Base-by-base conservation (phyloP, 2,888 invertebrate genomes). In the Oasisia sp. region DNA sequence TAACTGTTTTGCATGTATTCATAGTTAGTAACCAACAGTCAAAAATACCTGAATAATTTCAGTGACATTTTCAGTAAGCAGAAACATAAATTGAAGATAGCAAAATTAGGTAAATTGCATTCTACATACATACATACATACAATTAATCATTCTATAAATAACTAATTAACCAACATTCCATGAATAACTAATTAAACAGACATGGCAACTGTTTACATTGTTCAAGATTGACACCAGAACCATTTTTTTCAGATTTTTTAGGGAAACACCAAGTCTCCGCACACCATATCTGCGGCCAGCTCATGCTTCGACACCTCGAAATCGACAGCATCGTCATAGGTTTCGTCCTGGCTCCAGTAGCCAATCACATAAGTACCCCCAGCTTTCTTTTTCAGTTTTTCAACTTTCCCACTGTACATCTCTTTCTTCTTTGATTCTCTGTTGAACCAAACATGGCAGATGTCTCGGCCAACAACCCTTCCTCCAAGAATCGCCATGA, bases 401-500 rank as follows among this genome's bases (percentile, higher is more conserved):
- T 92, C 58, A 2, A 92, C 32, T 44, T 91, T 92, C 12, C 91
- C 93, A 74, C 92, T 44, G 56, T 91, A 92, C 44, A 92, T 27
- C 38, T n/a, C 74, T n/a, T 89, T 27, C 14, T 32, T 4, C 14
- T 45, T 89, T 9, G 50, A 91, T 44, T 91, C 92, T 32, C 45
- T 7, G 11, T 11, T 45, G 11, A 9, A 92, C 93, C 93, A 93
- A n/a, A 92, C 56, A 56, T 93, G 93, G 45, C 92, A 91, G 9
- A 92, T 92, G 32, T 50, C 58, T 14, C 92, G 50, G 4, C 93
- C 93, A 32, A 93, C 93, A 32, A 91, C 91, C 32, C 32, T 91
- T n/a, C 93, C 92, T 11, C 92, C 90, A n/a, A 93, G 89, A 91
- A 93, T 91, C 9, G 90, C 93, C 32, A 58, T 32, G 14, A 90